Evolutionary conservation across 2,113 vertebrate genomes (phyloP).

Genomic region (Sialia sialis): DNA sequence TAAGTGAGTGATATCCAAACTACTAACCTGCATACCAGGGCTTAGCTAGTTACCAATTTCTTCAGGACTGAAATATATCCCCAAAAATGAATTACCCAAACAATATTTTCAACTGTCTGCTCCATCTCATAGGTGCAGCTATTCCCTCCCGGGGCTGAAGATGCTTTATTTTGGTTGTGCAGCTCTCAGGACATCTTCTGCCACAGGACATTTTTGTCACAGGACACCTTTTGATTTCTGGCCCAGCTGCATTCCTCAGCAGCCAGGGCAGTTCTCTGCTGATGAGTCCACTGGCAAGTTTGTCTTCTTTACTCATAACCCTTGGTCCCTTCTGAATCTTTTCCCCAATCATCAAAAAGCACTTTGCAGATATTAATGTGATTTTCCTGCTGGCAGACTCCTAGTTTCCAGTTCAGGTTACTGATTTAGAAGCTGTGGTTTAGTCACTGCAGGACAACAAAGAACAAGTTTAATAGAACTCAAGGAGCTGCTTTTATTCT

Average conservation of each 20-base stretch:
- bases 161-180: neutral
- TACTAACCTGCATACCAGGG: neutral
- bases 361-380: neutral
- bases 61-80: neutral
- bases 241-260: neutral
- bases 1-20: neutral
- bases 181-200: neutral
- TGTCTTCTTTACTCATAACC: neutral
- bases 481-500: neutral
- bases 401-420: neutral
- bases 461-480: neutral
- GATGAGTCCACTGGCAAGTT: neutral
- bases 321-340: neutral
- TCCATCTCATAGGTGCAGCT: neutral
- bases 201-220: neutral
- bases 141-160: neutral
- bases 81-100: neutral
- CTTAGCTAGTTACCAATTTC: neutral
- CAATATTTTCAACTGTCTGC: neutral
- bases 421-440: neutral
- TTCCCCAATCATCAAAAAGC: neutral
- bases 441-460: neutral
- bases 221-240: neutral
- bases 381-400: neutral
- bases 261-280: neutral